Evolutionary conservation across 1,140 invertebrate genomes (phyloP), one percentile per base, ranked within the genome.

Genomic region (Caenorhabditis inopinata): DNA sequence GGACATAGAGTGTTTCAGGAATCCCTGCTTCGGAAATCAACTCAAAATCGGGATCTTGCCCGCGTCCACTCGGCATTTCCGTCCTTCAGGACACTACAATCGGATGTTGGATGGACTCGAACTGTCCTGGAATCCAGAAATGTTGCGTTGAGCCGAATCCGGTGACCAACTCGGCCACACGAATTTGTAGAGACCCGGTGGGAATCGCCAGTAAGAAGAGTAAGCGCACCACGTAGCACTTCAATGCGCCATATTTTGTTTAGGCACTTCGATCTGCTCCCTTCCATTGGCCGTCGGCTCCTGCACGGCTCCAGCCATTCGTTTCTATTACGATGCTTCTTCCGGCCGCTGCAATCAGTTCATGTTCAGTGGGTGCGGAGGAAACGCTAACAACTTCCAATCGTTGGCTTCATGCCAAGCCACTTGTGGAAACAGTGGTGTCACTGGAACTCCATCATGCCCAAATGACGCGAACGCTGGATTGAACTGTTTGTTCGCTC

Each of bases 311-410:
- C 82, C 82, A 47, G 62, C 62, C 16, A 27, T 82, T 29, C 76
- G 83, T 29, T 83, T 75, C 81, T 83, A 83, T 68, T 83, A 83
- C 48, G 83, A 83, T 51, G 75, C 83, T 29, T 79, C 76, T 6
- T 79, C 82, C 11, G 83, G 83, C 21, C 68, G 79, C n/a, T 84
- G 83, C 74, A 78, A 77, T 42, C 74, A 80, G 32, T 84, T 84
- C 74, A 84, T 75, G 49, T 84, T 83, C 68, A 75, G 58, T 80
- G 83, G 83, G 29, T 84, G 83, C 27, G 79, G 82, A 25, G 83
- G 83, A 62, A 84, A 84, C 53, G 78, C 82, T 9, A 84, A 84
- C 45, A 83, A 82, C 78, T 84, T 84, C 80, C 83, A 81, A 51
- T 84, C 82, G 6, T 58, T 83, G 11, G 68, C 78, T 18, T 79